A percentile compares a stretch with the other conserved stretches of the same genome.
Evolutionary conservation across 2,888 invertebrate genomes (phyloP).

Genomic region (Rhingia rostrata): DNA sequence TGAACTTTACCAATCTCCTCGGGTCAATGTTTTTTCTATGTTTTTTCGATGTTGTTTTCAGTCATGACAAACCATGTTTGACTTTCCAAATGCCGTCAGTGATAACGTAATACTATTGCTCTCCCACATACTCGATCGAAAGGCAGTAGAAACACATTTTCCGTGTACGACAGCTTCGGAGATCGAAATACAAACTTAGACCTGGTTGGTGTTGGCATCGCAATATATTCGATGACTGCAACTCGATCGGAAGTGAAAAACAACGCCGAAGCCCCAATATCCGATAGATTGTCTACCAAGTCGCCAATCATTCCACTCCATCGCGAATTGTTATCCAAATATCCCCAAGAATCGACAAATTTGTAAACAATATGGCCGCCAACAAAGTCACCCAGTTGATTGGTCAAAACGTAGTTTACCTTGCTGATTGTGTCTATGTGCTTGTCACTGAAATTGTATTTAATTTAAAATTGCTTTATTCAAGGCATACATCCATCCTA

Average conservation of each 20-base stretch:
- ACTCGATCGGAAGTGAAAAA: slow-evolving; percentile 87
- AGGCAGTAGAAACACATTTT: slow-evolving; percentile 88
- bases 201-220: slow-evolving; percentile 87
- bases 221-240: slow-evolving; percentile 86
- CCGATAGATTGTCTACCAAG: slow-evolving; percentile 85
- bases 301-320: slow-evolving; percentile 88
- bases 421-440: slow-evolving; percentile 86
- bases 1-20: too few species aligned
- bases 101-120: not conserved
- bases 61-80: not conserved
- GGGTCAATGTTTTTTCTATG: too few species aligned
- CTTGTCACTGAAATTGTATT: slow-evolving; percentile 78
- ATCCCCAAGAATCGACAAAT: slow-evolving; percentile 86
- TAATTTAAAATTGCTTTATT: not conserved
- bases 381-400: slow-evolving; percentile 85
- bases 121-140: slow-evolving; percentile 85
- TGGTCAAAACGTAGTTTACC: slow-evolving; percentile 86
- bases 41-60: not conserved
- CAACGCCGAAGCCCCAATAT: slow-evolving; percentile 87
- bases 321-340: slow-evolving; percentile 83
- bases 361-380: slow-evolving; percentile 85
- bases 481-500: slow-evolving; percentile 75
- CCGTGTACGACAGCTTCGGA: slow-evolving; percentile 88
- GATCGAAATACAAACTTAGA: slow-evolving; percentile 89
- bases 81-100: too few species aligned